A percentile compares a stretch with the other conserved stretches of the same genome.
Evolutionary conservation across 2,113 vertebrate species (phyloP).

Genomic region (Eudyptes chrysolophus): DNA sequence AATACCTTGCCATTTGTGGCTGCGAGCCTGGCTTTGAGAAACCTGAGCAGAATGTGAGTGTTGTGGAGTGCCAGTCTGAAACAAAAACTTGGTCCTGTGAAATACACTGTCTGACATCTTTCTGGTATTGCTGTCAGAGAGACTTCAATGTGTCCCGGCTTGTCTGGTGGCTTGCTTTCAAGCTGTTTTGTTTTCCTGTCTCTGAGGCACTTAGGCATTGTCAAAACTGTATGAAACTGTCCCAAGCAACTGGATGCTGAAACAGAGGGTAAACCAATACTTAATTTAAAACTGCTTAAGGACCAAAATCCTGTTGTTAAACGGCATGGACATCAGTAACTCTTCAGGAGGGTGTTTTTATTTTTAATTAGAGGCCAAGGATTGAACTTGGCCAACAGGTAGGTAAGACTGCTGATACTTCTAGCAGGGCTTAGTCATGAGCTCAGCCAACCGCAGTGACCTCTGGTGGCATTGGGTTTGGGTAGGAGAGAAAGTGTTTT

Average conservation of each 20-base stretch:
- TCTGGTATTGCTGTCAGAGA: background rate
- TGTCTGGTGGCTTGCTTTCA: background rate
- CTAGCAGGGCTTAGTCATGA: background rate
- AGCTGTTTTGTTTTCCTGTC: background rate
- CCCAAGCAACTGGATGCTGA: background rate
- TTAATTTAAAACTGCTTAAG: background rate
- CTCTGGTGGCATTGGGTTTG: background rate
- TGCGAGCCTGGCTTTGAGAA: background rate
- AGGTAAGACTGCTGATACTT: too few species aligned
- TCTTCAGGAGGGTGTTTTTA: background rate
- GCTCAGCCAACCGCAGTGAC: background rate
- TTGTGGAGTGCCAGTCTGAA: background rate
- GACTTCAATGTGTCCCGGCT: background rate
- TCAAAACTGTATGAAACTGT: background rate
- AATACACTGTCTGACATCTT: background rate
- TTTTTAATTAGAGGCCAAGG: background rate
- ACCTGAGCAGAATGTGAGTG: accelerated
- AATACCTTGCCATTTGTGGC: background rate
- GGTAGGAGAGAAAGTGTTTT: background rate
- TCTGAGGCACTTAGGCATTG: background rate
- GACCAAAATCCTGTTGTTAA: background rate
- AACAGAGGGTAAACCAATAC: background rate
- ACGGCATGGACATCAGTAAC: background rate
- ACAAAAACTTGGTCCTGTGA: background rate
- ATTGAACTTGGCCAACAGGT: background rate